Evolutionary conservation across 2,113 vertebrate species (phyloP).

Genomic region (Procapra przewalskii): DNA sequence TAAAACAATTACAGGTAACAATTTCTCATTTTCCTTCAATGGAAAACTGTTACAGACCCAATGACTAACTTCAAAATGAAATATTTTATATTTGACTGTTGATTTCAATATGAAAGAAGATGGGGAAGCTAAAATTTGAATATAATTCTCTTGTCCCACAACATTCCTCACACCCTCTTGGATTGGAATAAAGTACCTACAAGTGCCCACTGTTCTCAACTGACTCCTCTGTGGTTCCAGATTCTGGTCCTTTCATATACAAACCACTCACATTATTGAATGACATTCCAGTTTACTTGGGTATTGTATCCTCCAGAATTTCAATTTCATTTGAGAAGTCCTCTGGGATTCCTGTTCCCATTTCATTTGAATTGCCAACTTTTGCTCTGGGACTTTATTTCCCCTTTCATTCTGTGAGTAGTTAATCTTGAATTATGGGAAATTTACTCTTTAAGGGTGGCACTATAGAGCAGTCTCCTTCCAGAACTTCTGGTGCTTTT

Average conservation of each 20-base stretch:
- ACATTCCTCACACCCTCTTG: not conserved
- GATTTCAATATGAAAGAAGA: too few relatives aligned
- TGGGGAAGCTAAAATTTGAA: too few relatives aligned
- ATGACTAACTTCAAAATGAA: conserved; percentile 37
- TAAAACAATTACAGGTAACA: not conserved
- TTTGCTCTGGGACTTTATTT: not conserved
- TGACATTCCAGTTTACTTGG: not conserved
- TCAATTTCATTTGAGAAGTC: not conserved
- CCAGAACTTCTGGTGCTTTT: not conserved
- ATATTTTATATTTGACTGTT: not conserved
- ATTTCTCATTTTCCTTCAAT: conserved; percentile 13
- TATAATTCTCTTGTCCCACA: too few relatives aligned
- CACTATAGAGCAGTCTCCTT: not conserved
- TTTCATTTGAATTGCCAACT: not conserved
- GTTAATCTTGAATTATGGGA: not conserved
- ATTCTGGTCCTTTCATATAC: not conserved
- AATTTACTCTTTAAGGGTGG: not conserved
- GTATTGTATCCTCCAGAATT: not conserved
- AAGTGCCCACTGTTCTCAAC: not conserved
- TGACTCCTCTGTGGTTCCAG: not conserved
- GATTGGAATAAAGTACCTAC: not conserved
- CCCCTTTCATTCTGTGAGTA: not conserved
- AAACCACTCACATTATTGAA: not conserved
- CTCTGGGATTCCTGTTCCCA: not conserved
- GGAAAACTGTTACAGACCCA: conserved; percentile 28